These are phyloP conservation scores for Nipponia nippon DNA, from an alignment of 2,113 vertebrate genomes.

Conservation along the genomic window DNA sequence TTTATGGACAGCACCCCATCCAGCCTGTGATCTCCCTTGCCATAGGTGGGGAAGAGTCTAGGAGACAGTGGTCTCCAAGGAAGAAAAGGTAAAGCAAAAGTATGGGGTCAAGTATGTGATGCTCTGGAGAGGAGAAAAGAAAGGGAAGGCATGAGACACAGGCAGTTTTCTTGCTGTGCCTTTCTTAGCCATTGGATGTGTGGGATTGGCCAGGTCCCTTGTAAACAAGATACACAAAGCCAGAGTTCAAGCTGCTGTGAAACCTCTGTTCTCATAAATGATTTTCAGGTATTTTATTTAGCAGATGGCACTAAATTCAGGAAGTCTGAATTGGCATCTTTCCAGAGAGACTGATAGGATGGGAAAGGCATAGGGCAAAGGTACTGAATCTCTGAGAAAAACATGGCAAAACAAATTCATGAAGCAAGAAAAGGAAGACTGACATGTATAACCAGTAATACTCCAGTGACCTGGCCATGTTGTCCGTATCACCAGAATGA, in stretches of 20 bases:
- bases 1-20: not conserved
- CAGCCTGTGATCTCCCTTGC: not conserved
- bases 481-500: not conserved
- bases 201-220: not conserved
- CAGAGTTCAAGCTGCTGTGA: not conserved
- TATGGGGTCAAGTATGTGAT: not conserved
- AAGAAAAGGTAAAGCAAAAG: not conserved
- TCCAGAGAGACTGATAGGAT: not conserved
- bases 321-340: not conserved
- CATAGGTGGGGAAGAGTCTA: not conserved
- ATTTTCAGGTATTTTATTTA: not conserved
- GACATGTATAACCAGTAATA: not conserved
- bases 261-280: not conserved
- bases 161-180: not conserved
- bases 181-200: not conserved
- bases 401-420: not conserved
- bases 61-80: not conserved
- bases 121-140: not conserved
- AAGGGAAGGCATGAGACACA: not conserved
- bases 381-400: not conserved
- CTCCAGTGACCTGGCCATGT: not conserved
- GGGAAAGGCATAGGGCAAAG: not conserved
- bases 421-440: not conserved
- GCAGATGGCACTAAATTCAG: not conserved
- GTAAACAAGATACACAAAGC: not conserved